A percentile compares a stretch with the other conserved stretches of the same genome.
Conservation (phyloP, 2,113 vertebrate species). For the Equus quagga region DNA sequence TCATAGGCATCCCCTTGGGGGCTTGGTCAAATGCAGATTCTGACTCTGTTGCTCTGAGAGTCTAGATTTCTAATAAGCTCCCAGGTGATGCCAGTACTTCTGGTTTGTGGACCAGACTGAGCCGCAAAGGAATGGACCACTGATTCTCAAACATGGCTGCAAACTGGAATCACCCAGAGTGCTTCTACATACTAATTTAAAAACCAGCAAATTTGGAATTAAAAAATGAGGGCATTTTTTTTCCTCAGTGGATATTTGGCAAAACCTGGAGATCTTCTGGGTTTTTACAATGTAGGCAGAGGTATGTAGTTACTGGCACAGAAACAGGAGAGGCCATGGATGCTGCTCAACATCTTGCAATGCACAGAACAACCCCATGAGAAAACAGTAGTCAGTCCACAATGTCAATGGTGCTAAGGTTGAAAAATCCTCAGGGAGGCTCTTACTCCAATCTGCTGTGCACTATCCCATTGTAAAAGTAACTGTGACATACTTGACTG, state of each 20-base stretch:
- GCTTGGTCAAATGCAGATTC: too few relatives aligned
- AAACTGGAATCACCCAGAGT: rapidly evolving
- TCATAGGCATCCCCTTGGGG: not conserved
- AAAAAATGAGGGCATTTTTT: rapidly evolving
- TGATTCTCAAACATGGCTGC: not conserved
- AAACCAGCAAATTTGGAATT: not conserved
- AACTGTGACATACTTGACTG: not conserved
- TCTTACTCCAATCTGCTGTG: not conserved
- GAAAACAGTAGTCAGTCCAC: not conserved
- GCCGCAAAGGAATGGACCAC: rapidly evolving
- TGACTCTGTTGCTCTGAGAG: rapidly evolving
- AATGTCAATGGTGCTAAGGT: rapidly evolving
- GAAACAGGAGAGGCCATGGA: rapidly evolving
- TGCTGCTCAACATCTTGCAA: too few relatives aligned
- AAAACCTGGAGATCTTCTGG: not conserved
- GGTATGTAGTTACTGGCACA: rapidly evolving
- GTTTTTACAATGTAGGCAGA: rapidly evolving
- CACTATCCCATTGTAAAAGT: rapidly evolving
- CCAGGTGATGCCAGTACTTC: rapidly evolving
- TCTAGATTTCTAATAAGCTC: not conserved
- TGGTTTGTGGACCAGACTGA: not conserved
- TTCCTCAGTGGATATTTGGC: rapidly evolving
- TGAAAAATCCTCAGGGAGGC: rapidly evolving
- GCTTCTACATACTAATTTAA: rapidly evolving
- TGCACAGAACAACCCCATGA: rapidly evolving